These are phyloP conservation scores for Drosophila tripunctata DNA, from an alignment of 2,888 invertebrate genomes.

Conservation along the genomic window DNA sequence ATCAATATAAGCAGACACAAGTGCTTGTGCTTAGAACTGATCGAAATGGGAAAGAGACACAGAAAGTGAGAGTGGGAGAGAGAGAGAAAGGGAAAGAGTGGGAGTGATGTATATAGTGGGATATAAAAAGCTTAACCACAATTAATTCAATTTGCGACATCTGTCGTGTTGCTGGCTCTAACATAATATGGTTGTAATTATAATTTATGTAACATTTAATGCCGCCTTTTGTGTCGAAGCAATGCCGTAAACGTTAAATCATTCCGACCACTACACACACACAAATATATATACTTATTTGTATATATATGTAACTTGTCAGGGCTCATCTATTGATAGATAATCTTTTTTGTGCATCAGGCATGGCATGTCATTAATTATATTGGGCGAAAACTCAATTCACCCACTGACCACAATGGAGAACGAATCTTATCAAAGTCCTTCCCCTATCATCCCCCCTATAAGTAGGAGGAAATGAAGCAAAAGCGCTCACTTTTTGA, in stretches of 20 bases:
- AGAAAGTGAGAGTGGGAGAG: no score
- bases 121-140: slow-evolving; percentile 32
- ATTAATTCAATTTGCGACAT: slow-evolving; percentile 61
- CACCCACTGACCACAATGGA: slow-evolving; percentile 15
- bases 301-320: slow-evolving; percentile 53
- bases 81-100: neutral
- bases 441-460: neutral
- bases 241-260: slow-evolving; percentile 50
- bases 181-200: slow-evolving; percentile 64
- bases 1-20: slow-evolving; percentile 26
- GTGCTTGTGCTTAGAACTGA: slow-evolving; percentile 5
- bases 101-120: no score
- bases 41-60: slow-evolving; percentile 6
- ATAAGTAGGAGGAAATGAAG: neutral
- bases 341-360: slow-evolving; percentile 73
- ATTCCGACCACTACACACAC: slow-evolving; percentile 18
- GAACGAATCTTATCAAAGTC: slow-evolving; percentile 36
- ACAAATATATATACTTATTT: slow-evolving; percentile 12
- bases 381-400: slow-evolving; percentile 25
- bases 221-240: slow-evolving; percentile 61
- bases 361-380: slow-evolving; percentile 73
- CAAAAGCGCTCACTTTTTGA: slow-evolving; percentile 51
- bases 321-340: slow-evolving; percentile 73
- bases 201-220: slow-evolving; percentile 71
- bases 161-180: slow-evolving; percentile 42